phyloP scores from a whole-genome alignment of 2,797 vertebrate genomes.

The Phrynocephalus forsythii region DNA sequence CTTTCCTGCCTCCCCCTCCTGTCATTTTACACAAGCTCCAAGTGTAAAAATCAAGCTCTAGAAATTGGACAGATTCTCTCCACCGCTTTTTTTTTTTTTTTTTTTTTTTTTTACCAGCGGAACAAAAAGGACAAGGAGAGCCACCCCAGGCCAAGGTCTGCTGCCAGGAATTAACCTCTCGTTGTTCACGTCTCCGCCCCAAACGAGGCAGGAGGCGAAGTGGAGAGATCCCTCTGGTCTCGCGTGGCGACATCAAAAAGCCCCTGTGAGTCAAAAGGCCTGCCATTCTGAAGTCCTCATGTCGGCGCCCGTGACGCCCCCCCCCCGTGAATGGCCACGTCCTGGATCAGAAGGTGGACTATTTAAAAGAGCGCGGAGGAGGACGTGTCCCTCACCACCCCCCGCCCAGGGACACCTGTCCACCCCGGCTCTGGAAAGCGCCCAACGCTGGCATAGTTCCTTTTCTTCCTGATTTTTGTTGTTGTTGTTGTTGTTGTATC shows the following conservation, averaged over 20 bases:
- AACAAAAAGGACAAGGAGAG: background rate
- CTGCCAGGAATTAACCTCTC: conserved; percentile 5
- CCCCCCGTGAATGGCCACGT: background rate
- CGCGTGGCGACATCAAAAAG: background rate
- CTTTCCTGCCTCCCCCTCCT: background rate
- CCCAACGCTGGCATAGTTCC: background rate
- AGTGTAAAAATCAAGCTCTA: background rate
- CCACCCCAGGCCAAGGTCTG: background rate
- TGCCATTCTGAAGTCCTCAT: background rate
- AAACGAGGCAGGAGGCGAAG: background rate
- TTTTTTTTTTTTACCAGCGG: background rate
- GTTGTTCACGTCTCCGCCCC: background rate
- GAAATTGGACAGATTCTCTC: background rate
- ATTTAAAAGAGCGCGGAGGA: background rate
- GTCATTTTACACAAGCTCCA: background rate
- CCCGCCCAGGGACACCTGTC: conserved; percentile 21
- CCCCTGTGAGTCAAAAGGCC: background rate
- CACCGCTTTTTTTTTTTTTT: background rate
- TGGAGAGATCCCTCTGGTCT: background rate
- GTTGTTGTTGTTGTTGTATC: no score
- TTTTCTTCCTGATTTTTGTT: no score
- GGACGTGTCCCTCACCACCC: no score
- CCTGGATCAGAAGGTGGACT: background rate
- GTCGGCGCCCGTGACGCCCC: background rate
- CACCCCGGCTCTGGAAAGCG: background rate